A percentile compares a stretch with the other conserved stretches of the same genome.
Evolutionary conservation across 2,888 invertebrate genomes (phyloP).

Genomic region (Ophonus ardosiacus): DNA sequence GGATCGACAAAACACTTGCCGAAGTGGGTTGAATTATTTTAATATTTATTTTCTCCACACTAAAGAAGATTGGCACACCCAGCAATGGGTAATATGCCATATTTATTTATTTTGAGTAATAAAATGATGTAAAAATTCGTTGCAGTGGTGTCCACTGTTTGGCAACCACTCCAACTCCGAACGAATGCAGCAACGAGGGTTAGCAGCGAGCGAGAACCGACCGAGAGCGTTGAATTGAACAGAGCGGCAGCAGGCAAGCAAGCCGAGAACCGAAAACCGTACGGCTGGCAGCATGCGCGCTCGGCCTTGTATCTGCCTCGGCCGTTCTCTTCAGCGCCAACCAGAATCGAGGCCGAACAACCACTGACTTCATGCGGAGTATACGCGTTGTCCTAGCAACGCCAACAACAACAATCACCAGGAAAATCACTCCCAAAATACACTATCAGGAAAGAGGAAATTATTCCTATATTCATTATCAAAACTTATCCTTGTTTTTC

Average conservation of each 20-base stretch:
- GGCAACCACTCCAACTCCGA: constrained; percentile 4
- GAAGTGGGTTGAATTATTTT: too few relatives aligned
- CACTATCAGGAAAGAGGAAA: neutral
- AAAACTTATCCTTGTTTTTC: neutral
- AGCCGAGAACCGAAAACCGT: constrained; percentile 1
- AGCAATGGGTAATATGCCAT: too few relatives aligned
- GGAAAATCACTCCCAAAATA: neutral
- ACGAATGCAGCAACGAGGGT: constrained; percentile 25
- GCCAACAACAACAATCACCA: constrained; percentile 32
- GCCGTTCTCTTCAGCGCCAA: constrained; percentile 36
- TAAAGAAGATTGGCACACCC: too few relatives aligned
- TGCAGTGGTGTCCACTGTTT: neutral
- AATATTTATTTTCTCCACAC: too few relatives aligned
- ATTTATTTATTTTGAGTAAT: too few relatives aligned
- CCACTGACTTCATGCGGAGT: constrained; percentile 7
- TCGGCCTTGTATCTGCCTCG: constrained; percentile 31
- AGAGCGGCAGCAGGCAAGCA: constrained; percentile 75
- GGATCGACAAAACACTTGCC: too few relatives aligned
- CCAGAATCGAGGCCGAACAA: constrained; percentile 43
- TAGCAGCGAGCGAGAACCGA: neutral
- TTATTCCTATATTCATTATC: neutral
- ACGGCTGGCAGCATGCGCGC: constrained; percentile 1
- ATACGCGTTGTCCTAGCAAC: constrained; percentile 30
- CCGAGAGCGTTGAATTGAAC: constrained; percentile 70
- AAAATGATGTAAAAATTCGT: neutral